Evolutionary conservation across 2,888 invertebrate genomes (phyloP), one percentile per base, ranked within the genome.

Genomic region (Apeira syringaria): DNA sequence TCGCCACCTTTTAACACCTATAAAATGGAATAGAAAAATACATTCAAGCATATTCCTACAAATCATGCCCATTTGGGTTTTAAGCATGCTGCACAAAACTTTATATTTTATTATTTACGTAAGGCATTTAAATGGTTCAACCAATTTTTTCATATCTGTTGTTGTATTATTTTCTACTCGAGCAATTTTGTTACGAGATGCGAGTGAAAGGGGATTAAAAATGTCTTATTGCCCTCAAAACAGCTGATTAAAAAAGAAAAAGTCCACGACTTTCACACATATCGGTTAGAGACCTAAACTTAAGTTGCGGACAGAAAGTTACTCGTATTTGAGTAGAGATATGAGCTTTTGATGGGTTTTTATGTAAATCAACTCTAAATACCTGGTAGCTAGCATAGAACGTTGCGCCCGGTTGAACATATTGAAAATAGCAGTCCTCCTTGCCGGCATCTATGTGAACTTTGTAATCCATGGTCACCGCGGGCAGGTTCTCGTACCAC

Each of bases 371-470:
- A n/a, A 3, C 26, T 34, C 48, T 61, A 73, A 69, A 77, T 82
- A 97, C 98, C 93, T 98, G 97, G 84, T 97, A 98, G 61, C 97
- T 97, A 49, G 97, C 96, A 84, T 97, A 98, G 74, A 98, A 95
- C 47, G 97, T 97, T 11, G 98, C 97, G 37, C 97, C 97, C 40
- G 95, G 93, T 67, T 97, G 96, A 45, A 98, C 97, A 89, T 95
- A 97, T 90, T 98, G 98, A 80, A 93, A 97, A 83, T 98, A 98
- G 84, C 98, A 98, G 72, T 98, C 98, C 83, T 98, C 98, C 63
- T 90, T 90, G 42, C 98, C 97, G n/a, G 98, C 96, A 67, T 97
- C 97, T 50, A 98, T 94, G 80, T 98, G 96, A 20, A 98, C 96
- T 87, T 98, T 98, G 76, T 98, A 98, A 74, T 98, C 98, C 95